Evolutionary conservation across 2,797 vertebrate genomes (phyloP).

Genomic region (Oreortyx pictus): DNA sequence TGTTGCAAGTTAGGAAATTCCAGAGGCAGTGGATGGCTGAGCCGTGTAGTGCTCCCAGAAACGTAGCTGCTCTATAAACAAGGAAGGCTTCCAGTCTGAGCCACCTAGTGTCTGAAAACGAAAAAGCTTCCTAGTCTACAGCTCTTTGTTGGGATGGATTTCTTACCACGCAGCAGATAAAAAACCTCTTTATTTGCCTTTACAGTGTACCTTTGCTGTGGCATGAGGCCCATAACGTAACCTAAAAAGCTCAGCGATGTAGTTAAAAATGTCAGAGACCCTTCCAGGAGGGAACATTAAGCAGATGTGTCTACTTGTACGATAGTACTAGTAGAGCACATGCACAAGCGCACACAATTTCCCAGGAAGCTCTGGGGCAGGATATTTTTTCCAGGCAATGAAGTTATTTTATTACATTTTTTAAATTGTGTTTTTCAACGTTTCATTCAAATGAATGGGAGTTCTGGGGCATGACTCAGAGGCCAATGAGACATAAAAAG

Average conservation of each 20-base stretch:
- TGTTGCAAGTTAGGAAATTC: background rate
- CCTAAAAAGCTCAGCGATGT: background rate
- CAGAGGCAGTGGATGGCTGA: rapidly evolving
- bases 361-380: background rate
- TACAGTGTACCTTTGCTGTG: background rate
- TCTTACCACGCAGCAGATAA: background rate
- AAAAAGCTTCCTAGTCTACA: background rate
- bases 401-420: background rate
- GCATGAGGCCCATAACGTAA: background rate
- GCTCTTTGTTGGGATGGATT: background rate
- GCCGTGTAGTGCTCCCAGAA: rapidly evolving
- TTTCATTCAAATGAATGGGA: conserved; percentile 27
- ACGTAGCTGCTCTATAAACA: background rate
- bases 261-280: conserved; percentile 15
- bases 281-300: conserved; percentile 1
- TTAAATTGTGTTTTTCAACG: background rate
- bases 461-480: conserved; percentile 41
- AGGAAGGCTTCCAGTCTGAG: background rate
- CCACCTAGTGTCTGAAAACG: background rate
- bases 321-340: background rate
- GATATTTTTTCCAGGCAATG: background rate
- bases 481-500: conserved; percentile 30
- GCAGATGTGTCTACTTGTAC: background rate
- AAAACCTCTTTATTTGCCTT: background rate
- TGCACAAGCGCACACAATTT: rapidly evolving